phyloP scores from a whole-genome alignment of 2,888 invertebrate genomes.

The Athetis lepigone region DNA sequence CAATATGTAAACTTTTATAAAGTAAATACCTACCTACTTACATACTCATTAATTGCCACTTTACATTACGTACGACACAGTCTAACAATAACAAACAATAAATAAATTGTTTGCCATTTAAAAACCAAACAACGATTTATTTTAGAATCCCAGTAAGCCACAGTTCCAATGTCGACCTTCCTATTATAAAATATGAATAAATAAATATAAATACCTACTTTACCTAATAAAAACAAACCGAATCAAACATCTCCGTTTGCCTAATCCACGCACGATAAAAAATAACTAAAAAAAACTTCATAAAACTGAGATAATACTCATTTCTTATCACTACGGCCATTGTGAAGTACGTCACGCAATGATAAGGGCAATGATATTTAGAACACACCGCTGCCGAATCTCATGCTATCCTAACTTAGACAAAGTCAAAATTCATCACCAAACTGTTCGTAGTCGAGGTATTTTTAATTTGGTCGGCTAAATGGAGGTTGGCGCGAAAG shows the following conservation, averaged over 20 bases:
- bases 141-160: neutral
- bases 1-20: neutral
- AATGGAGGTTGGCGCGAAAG: conserved; percentile 60
- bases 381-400: conserved; percentile 42
- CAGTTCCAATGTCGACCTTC: neutral
- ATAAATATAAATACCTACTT: conserved; percentile 3
- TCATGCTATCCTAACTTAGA: conserved; percentile 39
- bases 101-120: conserved; percentile 1
- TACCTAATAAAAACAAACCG: conserved; percentile 7
- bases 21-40: neutral
- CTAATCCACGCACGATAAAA: conserved; percentile 1
- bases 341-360: conserved; percentile 20
- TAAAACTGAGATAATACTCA: conserved; percentile 7
- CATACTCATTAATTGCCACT: neutral
- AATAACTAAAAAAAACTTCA: conserved; percentile 9
- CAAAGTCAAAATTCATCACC: conserved; percentile 17
- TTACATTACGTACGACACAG: neutral
- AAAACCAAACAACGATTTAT: conserved; percentile 10
- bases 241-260: neutral
- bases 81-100: conserved; percentile 2
- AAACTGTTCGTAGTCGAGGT: conserved; percentile 4
- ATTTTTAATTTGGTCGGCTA: conserved; percentile 60
- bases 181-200: neutral
- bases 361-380: conserved; percentile 43
- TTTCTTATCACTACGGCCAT: conserved; percentile 18